Evolutionary conservation across 2,113 vertebrate genomes (phyloP).

Genomic region (Campylomormyrus tamandua): DNA sequence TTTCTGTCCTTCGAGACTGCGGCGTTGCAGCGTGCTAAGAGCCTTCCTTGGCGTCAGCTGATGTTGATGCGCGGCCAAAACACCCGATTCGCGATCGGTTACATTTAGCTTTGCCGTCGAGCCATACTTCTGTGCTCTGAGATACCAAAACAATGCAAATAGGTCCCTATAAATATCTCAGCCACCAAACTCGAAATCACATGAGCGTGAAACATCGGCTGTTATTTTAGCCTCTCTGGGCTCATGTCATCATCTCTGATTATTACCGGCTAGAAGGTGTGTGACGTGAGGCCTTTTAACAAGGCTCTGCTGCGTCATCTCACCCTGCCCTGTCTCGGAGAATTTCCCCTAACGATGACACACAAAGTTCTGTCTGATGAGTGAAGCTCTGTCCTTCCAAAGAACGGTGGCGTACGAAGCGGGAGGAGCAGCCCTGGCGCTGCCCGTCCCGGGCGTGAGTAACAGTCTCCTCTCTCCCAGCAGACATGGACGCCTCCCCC

Average conservation of each 20-base stretch:
- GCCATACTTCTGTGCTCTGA: background rate
- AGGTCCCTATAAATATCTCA: background rate
- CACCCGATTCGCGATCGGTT: background rate
- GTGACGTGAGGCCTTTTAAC: background rate
- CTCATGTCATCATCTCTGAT: background rate
- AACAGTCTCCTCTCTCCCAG: constrained; percentile 17
- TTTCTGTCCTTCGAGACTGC: background rate
- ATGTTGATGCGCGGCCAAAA: background rate
- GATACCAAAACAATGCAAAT: background rate
- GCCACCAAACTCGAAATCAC: background rate
- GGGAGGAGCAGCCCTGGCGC: background rate
- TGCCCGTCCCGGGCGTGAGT: background rate
- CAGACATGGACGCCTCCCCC: constrained; percentile 89
- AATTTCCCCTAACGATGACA: background rate
- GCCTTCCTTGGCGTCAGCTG: background rate
- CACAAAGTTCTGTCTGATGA: background rate
- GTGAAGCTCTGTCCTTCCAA: background rate
- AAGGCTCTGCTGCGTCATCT: background rate
- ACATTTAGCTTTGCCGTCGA: background rate
- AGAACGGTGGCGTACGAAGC: background rate
- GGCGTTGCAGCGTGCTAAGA: background rate
- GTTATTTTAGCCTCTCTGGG: background rate
- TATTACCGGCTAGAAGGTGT: background rate
- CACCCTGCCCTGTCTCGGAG: background rate
- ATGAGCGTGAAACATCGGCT: background rate